Percentiles rank a stretch among this genome's conserved stretches.
These are phyloP conservation scores for Oceanodroma tethys DNA, from an alignment of 2,113 vertebrate species.

Conservation along the genomic window DNA sequence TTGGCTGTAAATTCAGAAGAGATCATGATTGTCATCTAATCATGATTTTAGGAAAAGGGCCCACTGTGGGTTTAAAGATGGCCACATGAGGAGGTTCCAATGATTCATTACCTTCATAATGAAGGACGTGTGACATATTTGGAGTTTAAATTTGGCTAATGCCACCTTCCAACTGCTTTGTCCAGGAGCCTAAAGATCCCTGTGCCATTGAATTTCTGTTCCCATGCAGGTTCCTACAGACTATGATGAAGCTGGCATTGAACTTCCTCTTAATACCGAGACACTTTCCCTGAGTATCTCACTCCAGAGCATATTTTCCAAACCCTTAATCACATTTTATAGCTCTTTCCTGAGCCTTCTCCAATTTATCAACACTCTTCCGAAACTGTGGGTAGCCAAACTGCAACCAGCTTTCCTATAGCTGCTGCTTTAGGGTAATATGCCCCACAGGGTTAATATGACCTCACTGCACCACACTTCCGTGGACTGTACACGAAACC, in stretches of 20 bases:
- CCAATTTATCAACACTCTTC: neutral
- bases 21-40: neutral
- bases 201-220: neutral
- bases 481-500: rapidly evolving
- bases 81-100: neutral
- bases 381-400: neutral
- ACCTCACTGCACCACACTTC: neutral
- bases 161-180: neutral
- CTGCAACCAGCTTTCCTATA: neutral
- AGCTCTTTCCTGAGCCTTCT: neutral
- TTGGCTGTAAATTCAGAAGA: neutral
- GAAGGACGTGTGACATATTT: neutral
- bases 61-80: neutral
- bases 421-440: neutral
- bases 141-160: neutral
- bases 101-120: neutral
- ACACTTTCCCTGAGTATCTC: neutral
- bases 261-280: neutral
- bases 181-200: neutral
- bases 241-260: neutral
- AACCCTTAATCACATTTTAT: neutral
- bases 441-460: neutral
- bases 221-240: neutral
- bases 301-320: neutral
- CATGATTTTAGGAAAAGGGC: neutral